Conservation (phyloP, 1,140 invertebrate genomes). For the Homalodisca vitripennis region DNA sequence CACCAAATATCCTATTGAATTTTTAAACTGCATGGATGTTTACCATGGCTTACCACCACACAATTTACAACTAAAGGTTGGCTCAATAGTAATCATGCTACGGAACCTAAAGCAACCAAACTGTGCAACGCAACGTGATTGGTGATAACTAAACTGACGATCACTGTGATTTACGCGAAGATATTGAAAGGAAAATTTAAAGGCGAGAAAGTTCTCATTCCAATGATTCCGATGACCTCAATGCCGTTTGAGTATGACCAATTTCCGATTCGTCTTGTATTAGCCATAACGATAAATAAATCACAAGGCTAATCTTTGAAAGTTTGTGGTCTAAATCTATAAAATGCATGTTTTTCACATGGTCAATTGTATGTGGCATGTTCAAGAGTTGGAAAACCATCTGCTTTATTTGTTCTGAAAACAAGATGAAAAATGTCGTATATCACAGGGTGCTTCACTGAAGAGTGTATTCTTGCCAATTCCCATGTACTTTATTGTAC, state of each 20-base stretch:
- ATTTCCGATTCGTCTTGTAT: too few species aligned
- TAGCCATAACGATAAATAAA: too few species aligned
- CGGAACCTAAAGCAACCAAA: constrained; percentile 43
- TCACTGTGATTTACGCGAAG: constrained; percentile 6
- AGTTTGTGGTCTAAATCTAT: too few species aligned
- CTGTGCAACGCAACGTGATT: constrained; percentile 35
- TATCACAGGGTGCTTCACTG: too few species aligned
- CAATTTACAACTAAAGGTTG: constrained; percentile 36
- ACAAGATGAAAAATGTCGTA: too few species aligned
- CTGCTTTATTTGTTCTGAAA: too few species aligned
- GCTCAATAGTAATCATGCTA: constrained; percentile 46
- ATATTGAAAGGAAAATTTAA: constrained; percentile 11
- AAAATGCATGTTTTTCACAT: too few species aligned
- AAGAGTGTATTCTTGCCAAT: too few species aligned
- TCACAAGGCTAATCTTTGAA: too few species aligned
- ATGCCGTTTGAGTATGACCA: background rate
- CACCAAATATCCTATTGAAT: constrained; percentile 38
- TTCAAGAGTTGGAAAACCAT: too few species aligned
- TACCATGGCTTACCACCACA: constrained; percentile 37
- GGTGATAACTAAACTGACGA: constrained; percentile 28
- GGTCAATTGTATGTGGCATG: too few species aligned
- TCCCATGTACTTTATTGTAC: too few species aligned
- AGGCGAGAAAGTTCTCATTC: constrained; percentile 21
- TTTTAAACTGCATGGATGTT: constrained; percentile 40
- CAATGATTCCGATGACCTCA: constrained; percentile 13